Evolutionary conservation across 2,113 vertebrate genomes (phyloP).

Genomic region (Genyomyrus donnyi): DNA sequence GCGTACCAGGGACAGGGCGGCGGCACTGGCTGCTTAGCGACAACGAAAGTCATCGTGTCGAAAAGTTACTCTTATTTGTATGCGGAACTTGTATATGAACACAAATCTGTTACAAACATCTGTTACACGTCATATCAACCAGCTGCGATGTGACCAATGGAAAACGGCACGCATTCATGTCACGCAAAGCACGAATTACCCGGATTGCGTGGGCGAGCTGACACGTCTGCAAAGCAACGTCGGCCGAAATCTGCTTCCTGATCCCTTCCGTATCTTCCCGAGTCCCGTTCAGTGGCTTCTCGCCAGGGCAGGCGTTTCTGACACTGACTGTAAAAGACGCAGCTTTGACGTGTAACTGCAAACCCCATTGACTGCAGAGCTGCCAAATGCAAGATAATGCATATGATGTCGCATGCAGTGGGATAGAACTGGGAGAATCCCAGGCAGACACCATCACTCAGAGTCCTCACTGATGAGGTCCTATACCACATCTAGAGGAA

Average conservation of each 20-base stretch:
- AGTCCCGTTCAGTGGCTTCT: background rate
- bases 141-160: background rate
- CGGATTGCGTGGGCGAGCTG: background rate
- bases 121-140: background rate
- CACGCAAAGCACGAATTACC: background rate
- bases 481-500: background rate
- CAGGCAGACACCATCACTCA: background rate
- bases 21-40: background rate
- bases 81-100: background rate
- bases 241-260: background rate
- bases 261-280: background rate
- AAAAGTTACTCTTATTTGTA: background rate
- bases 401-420: background rate
- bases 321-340: background rate
- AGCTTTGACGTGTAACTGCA: background rate
- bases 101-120: background rate
- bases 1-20: background rate
- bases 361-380: background rate
- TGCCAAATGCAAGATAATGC: background rate
- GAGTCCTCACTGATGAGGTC: background rate
- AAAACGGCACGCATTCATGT: background rate
- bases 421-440: background rate
- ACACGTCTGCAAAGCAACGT: background rate
- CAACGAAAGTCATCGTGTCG: background rate
- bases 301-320: background rate